Percentiles rank a stretch among this genome's conserved stretches.
Conservation (phyloP, 2,113 vertebrate genomes). For the Leptosomus discolor region DNA sequence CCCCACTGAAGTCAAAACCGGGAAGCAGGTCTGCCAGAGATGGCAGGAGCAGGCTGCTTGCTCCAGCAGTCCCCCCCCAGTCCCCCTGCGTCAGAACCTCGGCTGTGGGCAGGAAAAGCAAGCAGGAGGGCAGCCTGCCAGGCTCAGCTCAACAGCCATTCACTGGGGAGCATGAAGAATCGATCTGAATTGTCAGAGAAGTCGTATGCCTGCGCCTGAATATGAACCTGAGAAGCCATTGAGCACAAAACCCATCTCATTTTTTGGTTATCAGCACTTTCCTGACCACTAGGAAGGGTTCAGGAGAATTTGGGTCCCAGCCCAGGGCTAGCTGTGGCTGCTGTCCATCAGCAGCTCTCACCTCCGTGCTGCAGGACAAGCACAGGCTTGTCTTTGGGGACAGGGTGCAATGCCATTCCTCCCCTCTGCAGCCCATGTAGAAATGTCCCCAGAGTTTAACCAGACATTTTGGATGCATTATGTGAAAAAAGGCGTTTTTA, state of each 20-base stretch:
- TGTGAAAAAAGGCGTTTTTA: neutral
- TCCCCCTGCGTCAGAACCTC: accelerated
- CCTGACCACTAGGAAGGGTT: neutral
- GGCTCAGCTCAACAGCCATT: neutral
- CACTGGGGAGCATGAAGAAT: neutral
- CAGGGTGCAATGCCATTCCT: neutral
- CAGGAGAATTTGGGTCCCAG: neutral
- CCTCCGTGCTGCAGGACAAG: neutral
- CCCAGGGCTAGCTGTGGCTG: neutral
- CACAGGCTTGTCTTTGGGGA: accelerated
- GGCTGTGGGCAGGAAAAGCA: neutral
- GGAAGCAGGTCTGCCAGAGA: neutral
- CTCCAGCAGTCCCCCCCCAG: accelerated
- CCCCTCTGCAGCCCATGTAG: neutral
- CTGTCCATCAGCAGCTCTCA: neutral
- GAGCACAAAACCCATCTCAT: neutral
- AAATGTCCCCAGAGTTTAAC: neutral
- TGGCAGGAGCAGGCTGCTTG: neutral
- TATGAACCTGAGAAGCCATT: neutral
- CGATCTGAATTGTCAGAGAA: neutral
- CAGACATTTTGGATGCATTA: neutral
- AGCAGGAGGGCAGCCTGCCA: neutral
- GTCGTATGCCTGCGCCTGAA: neutral
- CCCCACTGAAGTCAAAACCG: accelerated
- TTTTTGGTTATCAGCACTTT: neutral